Evolutionary conservation across 2,888 invertebrate species (phyloP).

Genomic region (Hermaeophaga mercurialis): DNA sequence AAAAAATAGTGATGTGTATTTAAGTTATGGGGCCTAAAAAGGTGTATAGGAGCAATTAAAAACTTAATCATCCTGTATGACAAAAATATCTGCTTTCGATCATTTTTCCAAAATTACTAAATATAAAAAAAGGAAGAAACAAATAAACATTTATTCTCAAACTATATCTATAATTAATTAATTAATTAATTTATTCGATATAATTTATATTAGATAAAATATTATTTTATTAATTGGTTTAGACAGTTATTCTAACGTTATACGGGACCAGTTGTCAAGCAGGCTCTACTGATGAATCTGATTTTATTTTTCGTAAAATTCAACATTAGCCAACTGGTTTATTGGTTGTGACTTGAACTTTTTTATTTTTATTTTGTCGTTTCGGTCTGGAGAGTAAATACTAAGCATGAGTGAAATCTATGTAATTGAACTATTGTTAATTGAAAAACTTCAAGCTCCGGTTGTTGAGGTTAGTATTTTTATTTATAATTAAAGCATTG

Average conservation of each 20-base stretch:
- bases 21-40: no score
- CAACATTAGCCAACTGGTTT: background rate
- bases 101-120: no score
- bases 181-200: background rate
- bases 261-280: background rate
- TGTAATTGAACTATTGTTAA: conserved; percentile 3
- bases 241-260: conserved; percentile 2
- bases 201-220: background rate
- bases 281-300: background rate
- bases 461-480: background rate
- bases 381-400: background rate
- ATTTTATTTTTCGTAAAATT: background rate
- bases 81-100: no score
- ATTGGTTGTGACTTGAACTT: background rate
- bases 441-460: background rate
- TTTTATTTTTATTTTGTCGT: background rate
- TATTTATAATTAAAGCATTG: conserved; percentile 1
- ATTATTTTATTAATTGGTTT: background rate
- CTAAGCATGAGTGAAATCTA: background rate
- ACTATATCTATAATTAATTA: no score
- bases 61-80: no score
- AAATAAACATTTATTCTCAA: no score
- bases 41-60: no score
- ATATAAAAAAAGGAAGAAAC: no score
- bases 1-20: no score